Percentiles rank a stretch among this genome's conserved stretches.
Conservation (phyloP, 2,797 vertebrate genomes). For the Luscinia luscinia region DNA sequence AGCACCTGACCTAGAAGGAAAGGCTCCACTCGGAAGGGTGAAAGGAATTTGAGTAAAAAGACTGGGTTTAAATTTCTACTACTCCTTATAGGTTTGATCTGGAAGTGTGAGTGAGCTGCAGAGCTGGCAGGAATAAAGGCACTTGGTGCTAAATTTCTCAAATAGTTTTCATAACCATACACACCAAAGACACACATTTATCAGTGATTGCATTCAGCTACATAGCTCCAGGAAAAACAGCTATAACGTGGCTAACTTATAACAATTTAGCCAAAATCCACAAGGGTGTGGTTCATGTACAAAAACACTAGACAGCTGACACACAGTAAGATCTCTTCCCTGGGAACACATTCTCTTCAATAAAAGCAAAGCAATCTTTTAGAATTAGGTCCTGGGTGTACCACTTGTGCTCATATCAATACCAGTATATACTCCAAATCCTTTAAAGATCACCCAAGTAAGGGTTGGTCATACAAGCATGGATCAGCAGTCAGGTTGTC, state of each 20-base stretch:
- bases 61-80: neutral
- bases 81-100: neutral
- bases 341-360: neutral
- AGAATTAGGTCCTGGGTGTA: neutral
- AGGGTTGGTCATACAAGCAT: neutral
- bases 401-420: neutral
- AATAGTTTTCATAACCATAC: neutral
- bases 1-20: neutral
- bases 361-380: neutral
- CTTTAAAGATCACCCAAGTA: neutral
- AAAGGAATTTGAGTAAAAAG: neutral
- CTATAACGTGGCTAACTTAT: constrained; percentile 2
- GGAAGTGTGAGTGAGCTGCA: neutral
- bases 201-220: constrained; percentile 9
- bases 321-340: neutral
- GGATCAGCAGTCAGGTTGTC: neutral
- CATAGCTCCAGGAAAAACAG: constrained; percentile 42
- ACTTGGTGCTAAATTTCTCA: neutral
- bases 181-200: constrained; percentile 8
- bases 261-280: constrained; percentile 56
- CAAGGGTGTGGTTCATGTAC: constrained; percentile 41
- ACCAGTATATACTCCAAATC: neutral
- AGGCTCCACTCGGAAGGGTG: neutral
- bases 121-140: neutral
- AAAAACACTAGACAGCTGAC: neutral